These are phyloP conservation scores for Meleagris gallopavo DNA, from an alignment of 2,113 vertebrate species.

Conservation along the genomic window DNA sequence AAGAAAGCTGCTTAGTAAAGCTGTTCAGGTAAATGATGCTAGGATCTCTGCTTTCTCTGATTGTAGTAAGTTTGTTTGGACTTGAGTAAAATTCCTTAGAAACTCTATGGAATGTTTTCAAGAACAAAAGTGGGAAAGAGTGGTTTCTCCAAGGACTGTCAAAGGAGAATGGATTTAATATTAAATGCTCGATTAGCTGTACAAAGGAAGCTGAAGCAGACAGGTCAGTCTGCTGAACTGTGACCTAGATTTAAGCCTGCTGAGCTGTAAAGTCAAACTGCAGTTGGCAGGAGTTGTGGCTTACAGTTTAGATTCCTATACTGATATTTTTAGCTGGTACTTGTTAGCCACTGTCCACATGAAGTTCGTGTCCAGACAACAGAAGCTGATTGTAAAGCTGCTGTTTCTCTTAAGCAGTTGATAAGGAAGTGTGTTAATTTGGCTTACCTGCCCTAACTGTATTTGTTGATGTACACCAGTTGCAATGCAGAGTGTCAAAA, in stretches of 20 bases:
- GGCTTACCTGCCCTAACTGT: neutral
- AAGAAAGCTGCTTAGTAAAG: neutral
- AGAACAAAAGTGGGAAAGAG: neutral
- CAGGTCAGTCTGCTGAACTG: neutral
- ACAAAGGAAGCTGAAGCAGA: neutral
- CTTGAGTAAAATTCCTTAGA: neutral
- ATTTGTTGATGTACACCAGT: neutral
- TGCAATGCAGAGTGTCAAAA: neutral
- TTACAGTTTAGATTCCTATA: neutral
- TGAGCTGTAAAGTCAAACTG: neutral
- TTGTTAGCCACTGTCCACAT: neutral
- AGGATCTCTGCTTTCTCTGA: neutral
- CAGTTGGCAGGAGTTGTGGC: neutral
- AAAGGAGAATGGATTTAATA: neutral
- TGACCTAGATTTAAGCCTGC: neutral
- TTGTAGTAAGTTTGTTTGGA: neutral
- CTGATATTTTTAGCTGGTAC: neutral
- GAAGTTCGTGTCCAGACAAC: neutral
- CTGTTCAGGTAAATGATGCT: neutral
- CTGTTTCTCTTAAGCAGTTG: too few species aligned
- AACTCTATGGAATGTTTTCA: neutral
- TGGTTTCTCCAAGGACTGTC: neutral
- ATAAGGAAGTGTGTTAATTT: neutral
- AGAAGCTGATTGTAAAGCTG: neutral
- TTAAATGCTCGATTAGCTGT: neutral